Percentiles rank a stretch among this genome's conserved stretches.
Conservation (phyloP, 2,888 invertebrate species). For the Eristalis pertinax region DNA sequence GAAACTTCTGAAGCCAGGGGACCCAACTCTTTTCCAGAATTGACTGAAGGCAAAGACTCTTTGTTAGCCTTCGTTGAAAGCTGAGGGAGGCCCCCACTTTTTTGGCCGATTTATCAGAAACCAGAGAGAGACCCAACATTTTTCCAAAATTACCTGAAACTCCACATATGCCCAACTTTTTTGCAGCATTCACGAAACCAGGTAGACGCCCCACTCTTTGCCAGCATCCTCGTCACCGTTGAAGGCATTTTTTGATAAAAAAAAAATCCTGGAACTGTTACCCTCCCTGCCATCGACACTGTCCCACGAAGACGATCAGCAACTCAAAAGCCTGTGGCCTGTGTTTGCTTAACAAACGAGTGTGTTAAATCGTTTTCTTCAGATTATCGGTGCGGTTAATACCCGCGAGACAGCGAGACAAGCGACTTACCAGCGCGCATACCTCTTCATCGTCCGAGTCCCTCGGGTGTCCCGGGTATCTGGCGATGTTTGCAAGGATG, state of each 20-base stretch:
- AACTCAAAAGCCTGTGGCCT: constrained; percentile 20
- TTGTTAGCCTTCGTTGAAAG: too few species aligned
- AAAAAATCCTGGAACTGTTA: neutral
- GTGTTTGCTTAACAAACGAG: constrained; percentile 53
- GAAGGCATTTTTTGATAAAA: neutral
- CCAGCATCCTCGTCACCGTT: too few species aligned
- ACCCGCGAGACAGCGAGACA: constrained; percentile 36
- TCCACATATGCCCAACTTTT: too few species aligned
- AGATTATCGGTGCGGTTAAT: constrained; percentile 58
- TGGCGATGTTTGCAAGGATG: constrained; percentile 51
- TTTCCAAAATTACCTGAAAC: too few species aligned
- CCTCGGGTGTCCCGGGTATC: neutral
- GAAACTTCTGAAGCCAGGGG: too few species aligned
- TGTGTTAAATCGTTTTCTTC: constrained; percentile 58
- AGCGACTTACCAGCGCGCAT: constrained; percentile 49
- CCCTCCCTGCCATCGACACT: constrained; percentile 7
- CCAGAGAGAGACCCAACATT: too few species aligned
- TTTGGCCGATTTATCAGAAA: too few species aligned
- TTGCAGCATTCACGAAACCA: too few species aligned
- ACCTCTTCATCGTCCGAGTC: constrained; percentile 44
- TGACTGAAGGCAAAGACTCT: too few species aligned
- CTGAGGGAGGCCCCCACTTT: too few species aligned
- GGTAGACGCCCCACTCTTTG: too few species aligned
- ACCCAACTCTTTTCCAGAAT: too few species aligned
- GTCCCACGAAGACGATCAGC: neutral